A percentile compares a stretch with the other conserved stretches of the same genome.
These are phyloP conservation scores for Andrena minutula DNA, from an alignment of 2,888 invertebrate species.

Conservation along the genomic window DNA sequence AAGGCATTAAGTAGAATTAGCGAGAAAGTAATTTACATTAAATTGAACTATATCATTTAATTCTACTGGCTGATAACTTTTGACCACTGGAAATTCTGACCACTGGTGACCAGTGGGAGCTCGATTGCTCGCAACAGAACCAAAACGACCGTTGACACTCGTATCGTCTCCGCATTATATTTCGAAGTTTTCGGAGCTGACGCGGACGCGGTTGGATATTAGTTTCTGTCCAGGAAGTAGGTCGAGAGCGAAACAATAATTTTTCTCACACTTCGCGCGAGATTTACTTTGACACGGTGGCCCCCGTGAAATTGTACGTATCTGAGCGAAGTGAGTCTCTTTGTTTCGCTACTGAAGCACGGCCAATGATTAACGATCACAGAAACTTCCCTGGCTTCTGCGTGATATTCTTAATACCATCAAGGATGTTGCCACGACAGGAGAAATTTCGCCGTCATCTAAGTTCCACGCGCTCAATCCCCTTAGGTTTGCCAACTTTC, in stretches of 20 bases:
- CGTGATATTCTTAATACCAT: slow-evolving; percentile 43
- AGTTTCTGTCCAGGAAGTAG: slow-evolving; percentile 70
- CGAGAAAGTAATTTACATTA: no score
- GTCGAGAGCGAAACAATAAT: slow-evolving; percentile 74
- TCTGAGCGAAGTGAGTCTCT: slow-evolving; percentile 50
- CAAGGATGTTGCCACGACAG: slow-evolving; percentile 3
- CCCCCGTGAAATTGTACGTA: slow-evolving; percentile 63
- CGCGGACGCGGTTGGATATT: slow-evolving; percentile 63
- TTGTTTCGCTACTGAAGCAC: slow-evolving; percentile 27
- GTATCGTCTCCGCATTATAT: slow-evolving; percentile 28
- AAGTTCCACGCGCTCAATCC: slow-evolving; percentile 1
- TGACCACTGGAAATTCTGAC: not conserved
- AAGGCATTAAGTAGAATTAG: no score
- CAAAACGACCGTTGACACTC: slow-evolving; percentile 29
- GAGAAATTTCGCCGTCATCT: slow-evolving; percentile 32
- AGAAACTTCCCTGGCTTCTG: slow-evolving; percentile 41
- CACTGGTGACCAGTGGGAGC: not conserved
- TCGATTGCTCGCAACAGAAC: not conserved
- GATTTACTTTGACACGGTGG: slow-evolving; percentile 73
- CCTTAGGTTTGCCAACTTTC: not conserved
- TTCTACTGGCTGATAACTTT: no score
- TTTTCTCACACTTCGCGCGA: slow-evolving; percentile 72
- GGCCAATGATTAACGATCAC: slow-evolving; percentile 50
- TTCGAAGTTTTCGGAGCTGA: slow-evolving; percentile 37
- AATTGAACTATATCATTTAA: no score